Evolutionary conservation across 2,888 invertebrate genomes (phyloP), one percentile per base, ranked within the genome.

Genomic region (Agrochola circellaris): DNA sequence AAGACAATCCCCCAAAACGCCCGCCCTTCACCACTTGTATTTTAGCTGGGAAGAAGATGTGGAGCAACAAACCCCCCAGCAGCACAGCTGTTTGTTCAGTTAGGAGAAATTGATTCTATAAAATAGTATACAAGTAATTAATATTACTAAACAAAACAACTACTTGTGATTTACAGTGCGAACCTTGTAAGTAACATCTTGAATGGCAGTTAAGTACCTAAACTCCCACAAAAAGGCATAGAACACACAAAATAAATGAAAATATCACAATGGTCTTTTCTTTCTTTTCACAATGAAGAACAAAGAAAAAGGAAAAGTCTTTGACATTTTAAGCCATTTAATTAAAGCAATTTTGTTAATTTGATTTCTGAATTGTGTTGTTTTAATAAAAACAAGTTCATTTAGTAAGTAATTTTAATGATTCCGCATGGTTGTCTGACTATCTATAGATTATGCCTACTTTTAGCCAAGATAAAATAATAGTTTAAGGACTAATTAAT

Each of bases 351-450:
- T 75, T 81, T 64, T 15, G 68, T 68, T 75, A 61, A 79, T 81
- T 79, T 75, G 81, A 81, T 81, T 75, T 45, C 42, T 82, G 42
- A 77, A 66, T 77, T 77, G 67, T 67, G 23, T 60, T 80, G 45
- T 75, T 81, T 54, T 75, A 65, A 75, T 26, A 23, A 76, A 68
- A 76, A 76, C 34, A 75, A 68, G 30, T 75, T 45, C 2, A 42
- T 76, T 76, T 48, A n/a, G n/a, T 13, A 60, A 45, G 62, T 45
- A 0, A 79, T 79, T 79, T 54, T 48, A 66, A 58, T 75, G 68
- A 62, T 68, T 71, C 5, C 30, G 58, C 62, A 30, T 77, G 34
- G 60, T 62, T 74, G 34, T 42, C 15, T 38, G 23, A 23, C 5
- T 30, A 4, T 68, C 1, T 30, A 13, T 13, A 2, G 30, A 4